Percentiles rank a stretch among this genome's conserved stretches.
Evolutionary conservation across 92 coral and sea anemone genomes (phyloP).

Genomic region (Virgularia gustaviana): DNA sequence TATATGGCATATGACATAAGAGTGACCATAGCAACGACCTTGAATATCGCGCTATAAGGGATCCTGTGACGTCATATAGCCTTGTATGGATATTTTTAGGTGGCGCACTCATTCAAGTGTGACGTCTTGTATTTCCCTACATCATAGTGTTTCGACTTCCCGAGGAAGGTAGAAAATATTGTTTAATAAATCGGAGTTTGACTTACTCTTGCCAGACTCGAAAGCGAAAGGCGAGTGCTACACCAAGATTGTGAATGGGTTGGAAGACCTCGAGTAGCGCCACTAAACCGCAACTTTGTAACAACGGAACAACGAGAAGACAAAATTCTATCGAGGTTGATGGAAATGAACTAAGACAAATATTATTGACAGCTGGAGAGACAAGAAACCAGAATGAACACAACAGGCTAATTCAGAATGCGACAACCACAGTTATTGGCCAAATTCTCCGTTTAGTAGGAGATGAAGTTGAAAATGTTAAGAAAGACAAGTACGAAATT

Average conservation of each 20-base stretch:
- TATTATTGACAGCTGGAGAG: not conserved
- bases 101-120: too few species aligned
- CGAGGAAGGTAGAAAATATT: not conserved
- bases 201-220: not conserved
- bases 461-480: constrained; percentile 15
- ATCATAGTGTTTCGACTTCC: not conserved
- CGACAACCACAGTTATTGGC: constrained; percentile 11
- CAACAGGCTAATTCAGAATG: not conserved
- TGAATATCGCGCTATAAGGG: too few species aligned
- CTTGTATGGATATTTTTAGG: too few species aligned
- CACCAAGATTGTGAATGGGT: constrained; percentile 6
- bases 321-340: not conserved
- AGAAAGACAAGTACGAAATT: constrained; percentile 10
- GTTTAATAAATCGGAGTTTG: too few species aligned
- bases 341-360: constrained; percentile 16
- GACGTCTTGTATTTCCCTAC: not conserved
- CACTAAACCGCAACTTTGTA: constrained; percentile 14
- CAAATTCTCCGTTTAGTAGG: constrained; percentile 21
- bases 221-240: not conserved
- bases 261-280: constrained; percentile 4
- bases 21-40: too few species aligned
- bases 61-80: too few species aligned
- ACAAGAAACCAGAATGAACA: not conserved
- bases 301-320: not conserved
- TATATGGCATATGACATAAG: too few species aligned